A percentile compares a stretch with the other conserved stretches of the same genome.
Conservation (phyloP, 2,888 invertebrate species). For the Agrypnus murinus region DNA sequence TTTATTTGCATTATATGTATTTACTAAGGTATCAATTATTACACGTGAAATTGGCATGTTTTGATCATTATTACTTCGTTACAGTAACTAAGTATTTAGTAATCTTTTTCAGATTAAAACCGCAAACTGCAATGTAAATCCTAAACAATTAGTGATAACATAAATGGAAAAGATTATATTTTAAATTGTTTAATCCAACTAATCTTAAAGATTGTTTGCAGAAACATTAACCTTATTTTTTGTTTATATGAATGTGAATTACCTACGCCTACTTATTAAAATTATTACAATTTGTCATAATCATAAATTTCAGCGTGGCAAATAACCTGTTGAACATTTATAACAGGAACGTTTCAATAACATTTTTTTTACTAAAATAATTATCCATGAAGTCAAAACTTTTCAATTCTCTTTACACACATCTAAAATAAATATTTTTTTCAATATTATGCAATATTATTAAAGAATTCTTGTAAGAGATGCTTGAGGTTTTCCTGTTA, state of each 20-base stretch:
- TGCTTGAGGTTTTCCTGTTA: constrained; percentile 45
- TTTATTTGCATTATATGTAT: neutral
- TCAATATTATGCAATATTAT: neutral
- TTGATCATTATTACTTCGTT: too few species aligned
- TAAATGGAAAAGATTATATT: too few species aligned
- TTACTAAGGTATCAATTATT: constrained; percentile 6
- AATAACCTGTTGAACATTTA: constrained; percentile 19
- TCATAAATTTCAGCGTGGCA: too few species aligned
- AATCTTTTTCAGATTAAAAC: neutral
- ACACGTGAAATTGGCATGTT: neutral
- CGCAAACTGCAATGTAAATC: neutral
- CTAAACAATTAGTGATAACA: neutral
- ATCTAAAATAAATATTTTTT: neutral
- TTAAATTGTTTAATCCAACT: too few species aligned
- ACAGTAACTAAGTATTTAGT: neutral
- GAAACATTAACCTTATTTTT: too few species aligned
- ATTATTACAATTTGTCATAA: too few species aligned
- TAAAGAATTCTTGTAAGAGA: constrained; percentile 15
- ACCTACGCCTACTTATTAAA: too few species aligned
- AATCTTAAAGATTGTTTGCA: too few species aligned
- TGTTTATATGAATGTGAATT: too few species aligned
- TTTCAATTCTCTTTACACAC: too few species aligned
- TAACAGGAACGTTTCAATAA: neutral
- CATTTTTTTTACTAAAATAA: too few species aligned
- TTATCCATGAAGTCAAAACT: too few species aligned